Percentiles rank a stretch among this genome's conserved stretches.
phyloP scores from a whole-genome alignment of 2,797 vertebrate species.

The Tolypeutes matacus region DNA sequence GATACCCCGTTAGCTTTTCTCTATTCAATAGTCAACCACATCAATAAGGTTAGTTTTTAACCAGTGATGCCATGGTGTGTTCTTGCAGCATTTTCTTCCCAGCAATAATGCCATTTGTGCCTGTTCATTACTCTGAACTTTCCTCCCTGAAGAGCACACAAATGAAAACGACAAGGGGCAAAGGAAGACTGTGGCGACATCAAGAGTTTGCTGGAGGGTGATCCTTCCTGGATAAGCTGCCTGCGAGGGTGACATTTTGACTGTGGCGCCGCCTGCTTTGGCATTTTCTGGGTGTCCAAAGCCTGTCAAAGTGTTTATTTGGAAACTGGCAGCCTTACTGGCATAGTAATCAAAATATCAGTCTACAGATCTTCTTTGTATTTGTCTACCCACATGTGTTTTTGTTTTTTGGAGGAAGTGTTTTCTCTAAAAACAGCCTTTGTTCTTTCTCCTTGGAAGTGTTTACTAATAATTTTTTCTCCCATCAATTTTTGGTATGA shows the following conservation, averaged over 20 bases:
- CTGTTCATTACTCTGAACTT: background rate
- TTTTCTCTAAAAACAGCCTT: conserved; percentile 19
- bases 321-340: background rate
- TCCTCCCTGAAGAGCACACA: background rate
- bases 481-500: background rate
- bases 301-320: background rate
- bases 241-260: background rate
- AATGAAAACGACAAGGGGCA: background rate
- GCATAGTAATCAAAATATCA: background rate
- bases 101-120: background rate
- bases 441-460: conserved; percentile 34
- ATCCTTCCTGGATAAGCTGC: background rate
- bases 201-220: background rate
- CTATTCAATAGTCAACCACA: background rate
- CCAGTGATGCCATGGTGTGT: background rate
- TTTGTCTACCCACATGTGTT: background rate
- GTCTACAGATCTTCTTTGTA: background rate
- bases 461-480: background rate
- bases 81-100: background rate
- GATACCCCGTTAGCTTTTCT: background rate
- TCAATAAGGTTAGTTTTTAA: background rate
- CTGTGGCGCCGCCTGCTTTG: background rate
- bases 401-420: background rate
- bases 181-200: background rate
- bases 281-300: background rate